Evolutionary conservation across 2,113 vertebrate species (phyloP), one percentile per base, ranked within the genome.

Genomic region (Micromys minutus): DNA sequence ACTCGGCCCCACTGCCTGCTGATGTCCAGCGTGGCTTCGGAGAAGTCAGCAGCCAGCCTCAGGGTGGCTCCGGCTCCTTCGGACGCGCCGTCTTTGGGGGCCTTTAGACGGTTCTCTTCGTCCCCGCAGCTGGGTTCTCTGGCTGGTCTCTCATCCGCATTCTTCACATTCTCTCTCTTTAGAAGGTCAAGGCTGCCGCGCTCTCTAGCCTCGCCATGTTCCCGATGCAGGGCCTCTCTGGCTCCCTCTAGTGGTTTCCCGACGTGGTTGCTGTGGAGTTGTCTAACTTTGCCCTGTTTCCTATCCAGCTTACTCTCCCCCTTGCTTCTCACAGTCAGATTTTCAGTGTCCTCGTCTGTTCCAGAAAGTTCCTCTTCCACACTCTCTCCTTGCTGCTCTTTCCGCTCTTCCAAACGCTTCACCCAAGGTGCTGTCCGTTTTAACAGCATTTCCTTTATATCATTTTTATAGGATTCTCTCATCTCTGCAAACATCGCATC

Each of bases 401-500:
- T 42, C 55, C 15, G 50, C 12, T 85, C 47, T 22, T 45, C 50
- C 21, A n/a, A 19, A 76, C n/a, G 77, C 87, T 59, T 90, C 39
- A 52, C 29, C 47, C 87, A 71, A n/a, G 76, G 36, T 21, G 77
- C 3, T 75, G 15, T 5, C 17, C 13, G 17, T 87, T 77, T 71
- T 50, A 55, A 24, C 74, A 95, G 26, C 47, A 92, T 87, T 74
- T 94, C 45, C 26, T 76, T 89, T 65, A 94, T 21, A 10, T 96
- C 89, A 36, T 67, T 92, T 93, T 59, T 91, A 90, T 96, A 50
- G 47, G 67, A 87, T 77, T 96, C 88, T 16, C 63, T 97, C 26
- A 93, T 84, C 39, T 95, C 84, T n/a, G 91, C 79, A 47, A 95
- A 39, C 85, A 91, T 65, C 10, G 83, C 39, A n/a, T 96, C 94